Conservation (phyloP, 2,888 invertebrate genomes). For the Dynastes maya region DNA sequence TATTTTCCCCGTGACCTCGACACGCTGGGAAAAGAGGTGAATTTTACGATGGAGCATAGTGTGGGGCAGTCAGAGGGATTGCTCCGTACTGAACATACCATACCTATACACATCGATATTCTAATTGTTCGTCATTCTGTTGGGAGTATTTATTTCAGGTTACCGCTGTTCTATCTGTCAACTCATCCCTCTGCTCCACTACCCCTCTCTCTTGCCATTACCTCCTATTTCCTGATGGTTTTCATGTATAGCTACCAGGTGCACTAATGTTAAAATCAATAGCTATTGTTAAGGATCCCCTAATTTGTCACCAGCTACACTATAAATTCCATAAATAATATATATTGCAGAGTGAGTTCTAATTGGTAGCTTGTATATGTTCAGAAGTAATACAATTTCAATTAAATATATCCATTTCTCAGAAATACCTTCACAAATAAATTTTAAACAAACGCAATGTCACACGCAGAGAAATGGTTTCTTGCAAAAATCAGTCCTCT, state of each 20-base stretch:
- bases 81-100: background rate
- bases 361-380: conserved; percentile 54
- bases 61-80: background rate
- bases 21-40: conserved; percentile 11
- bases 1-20: conserved; percentile 18
- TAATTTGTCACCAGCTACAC: conserved; percentile 64
- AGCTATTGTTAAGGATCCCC: conserved; percentile 61
- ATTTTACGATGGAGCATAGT: background rate
- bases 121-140: conserved; percentile 26
- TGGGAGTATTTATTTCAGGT: conserved; percentile 16
- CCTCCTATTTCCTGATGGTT: conserved; percentile 21
- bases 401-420: no score
- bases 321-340: conserved; percentile 63
- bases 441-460: no score
- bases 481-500: no score
- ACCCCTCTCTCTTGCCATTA: background rate
- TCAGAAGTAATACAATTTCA: no score
- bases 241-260: conserved; percentile 58
- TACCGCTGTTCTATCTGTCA: conserved; percentile 8
- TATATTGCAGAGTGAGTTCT: conserved; percentile 60
- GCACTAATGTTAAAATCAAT: conserved; percentile 64
- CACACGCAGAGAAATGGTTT: no score
- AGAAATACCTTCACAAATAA: no score
- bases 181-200: background rate
- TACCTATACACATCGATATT: conserved; percentile 3